These are phyloP conservation scores for Lissonota sp. DNA, from an alignment of 2,888 invertebrate genomes.

Conservation along the genomic window DNA sequence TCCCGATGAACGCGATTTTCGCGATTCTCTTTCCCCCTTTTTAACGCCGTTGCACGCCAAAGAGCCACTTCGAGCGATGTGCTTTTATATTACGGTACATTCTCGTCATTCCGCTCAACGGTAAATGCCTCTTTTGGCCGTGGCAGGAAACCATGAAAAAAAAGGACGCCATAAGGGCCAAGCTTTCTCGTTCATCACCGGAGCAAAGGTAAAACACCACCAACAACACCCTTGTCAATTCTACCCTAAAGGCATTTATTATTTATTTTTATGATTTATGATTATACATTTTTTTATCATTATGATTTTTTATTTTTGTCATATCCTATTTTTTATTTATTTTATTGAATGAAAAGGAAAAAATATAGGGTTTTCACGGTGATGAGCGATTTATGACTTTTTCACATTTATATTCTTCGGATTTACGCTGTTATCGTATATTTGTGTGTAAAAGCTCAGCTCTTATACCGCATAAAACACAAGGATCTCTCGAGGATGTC, in stretches of 20 bases:
- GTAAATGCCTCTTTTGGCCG: conserved; percentile 25
- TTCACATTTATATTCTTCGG: not conserved
- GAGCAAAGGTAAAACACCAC: conserved; percentile 12
- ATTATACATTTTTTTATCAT: no score
- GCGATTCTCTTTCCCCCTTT: conserved; percentile 25
- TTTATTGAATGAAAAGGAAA: no score
- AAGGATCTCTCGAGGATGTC: conserved; percentile 54
- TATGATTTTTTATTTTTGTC: no score
- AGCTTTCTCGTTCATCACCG: conserved; percentile 26
- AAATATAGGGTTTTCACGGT: no score
- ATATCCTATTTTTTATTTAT: no score
- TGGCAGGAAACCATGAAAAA: conserved; percentile 31
- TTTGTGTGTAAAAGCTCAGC: conserved; percentile 1
- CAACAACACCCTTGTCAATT: conserved; percentile 27
- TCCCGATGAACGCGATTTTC: conserved; percentile 49
- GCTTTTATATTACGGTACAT: conserved; percentile 29
- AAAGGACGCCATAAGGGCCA: not conserved
- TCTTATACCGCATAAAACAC: conserved; percentile 41
- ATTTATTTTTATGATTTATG: conserved; percentile 26
- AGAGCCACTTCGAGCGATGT: conserved; percentile 2
- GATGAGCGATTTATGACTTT: not conserved
- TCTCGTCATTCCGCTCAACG: not conserved
- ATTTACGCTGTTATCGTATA: not conserved
- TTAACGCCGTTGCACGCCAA: conserved; percentile 15
- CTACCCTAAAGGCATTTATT: conserved; percentile 25